Percentiles rank a stretch among this genome's conserved stretches.
Conservation (phyloP, 2,113 vertebrate genomes). For the Hypocryptadius cinnamomeus region DNA sequence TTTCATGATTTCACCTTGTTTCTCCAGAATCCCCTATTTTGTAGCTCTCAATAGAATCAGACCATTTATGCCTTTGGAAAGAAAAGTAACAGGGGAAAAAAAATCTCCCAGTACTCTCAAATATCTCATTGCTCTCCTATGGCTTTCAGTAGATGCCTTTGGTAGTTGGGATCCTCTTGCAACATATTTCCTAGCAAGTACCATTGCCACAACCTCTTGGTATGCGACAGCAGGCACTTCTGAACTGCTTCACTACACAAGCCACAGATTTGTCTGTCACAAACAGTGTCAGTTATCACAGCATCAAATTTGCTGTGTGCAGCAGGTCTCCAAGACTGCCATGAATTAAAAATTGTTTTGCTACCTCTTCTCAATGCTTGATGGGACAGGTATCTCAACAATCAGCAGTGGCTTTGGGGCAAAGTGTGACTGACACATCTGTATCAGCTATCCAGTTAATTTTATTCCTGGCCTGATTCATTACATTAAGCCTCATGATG, state of each 20-base stretch:
- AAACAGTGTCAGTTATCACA: conserved; percentile 43
- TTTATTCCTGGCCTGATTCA: not conserved
- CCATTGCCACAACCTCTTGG: conserved; percentile 25
- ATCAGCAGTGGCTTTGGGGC: conserved; percentile 47
- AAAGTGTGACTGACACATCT: conserved; percentile 29
- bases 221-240: conserved; percentile 52
- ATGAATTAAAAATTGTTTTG: conserved; percentile 43
- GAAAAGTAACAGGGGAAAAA: not conserved
- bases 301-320: conserved; percentile 51
- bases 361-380: conserved; percentile 37
- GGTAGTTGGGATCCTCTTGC: not conserved
- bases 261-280: conserved; percentile 53
- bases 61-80: not conserved
- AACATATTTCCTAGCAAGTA: not conserved
- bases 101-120: not conserved
- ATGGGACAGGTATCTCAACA: conserved; percentile 27
- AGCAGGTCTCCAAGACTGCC: conserved; percentile 47
- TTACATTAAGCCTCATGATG: not conserved
- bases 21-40: not conserved
- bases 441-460: conserved; percentile 24
- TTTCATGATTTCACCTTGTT: not conserved
- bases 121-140: not conserved
- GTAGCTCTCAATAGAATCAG: not conserved
- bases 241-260: conserved; percentile 42
- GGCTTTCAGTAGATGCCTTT: not conserved